These are phyloP conservation scores for Acleris holmiana DNA, from an alignment of 2,888 invertebrate genomes.

Conservation along the genomic window DNA sequence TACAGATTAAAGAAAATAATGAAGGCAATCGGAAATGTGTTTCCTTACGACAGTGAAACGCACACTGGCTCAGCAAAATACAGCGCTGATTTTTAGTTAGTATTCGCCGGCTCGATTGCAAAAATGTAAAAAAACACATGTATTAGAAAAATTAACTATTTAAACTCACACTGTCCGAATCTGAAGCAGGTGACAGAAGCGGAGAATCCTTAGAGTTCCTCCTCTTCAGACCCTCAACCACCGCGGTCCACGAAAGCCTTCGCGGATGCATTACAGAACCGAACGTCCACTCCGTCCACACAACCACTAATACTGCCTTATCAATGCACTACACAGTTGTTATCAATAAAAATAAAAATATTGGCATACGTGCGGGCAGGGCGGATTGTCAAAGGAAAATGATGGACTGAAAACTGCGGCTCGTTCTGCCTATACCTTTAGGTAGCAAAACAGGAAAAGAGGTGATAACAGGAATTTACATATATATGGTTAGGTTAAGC, in stretches of 20 bases:
- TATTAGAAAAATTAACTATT: too few relatives aligned
- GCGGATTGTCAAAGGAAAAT: slow-evolving; percentile 76
- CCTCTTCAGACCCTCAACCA: slow-evolving; percentile 62
- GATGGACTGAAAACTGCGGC: slow-evolving; percentile 60
- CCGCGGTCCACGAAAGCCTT: slow-evolving; percentile 58
- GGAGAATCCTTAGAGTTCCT: slow-evolving; percentile 57
- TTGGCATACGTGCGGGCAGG: slow-evolving; percentile 63
- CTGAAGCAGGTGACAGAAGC: slow-evolving; percentile 51
- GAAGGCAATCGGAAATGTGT: too few relatives aligned
- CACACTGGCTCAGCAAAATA: too few relatives aligned
- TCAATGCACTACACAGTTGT: slow-evolving; percentile 29
- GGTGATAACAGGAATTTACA: slow-evolving; percentile 65
- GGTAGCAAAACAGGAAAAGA: slow-evolving; percentile 69
- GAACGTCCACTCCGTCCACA: slow-evolving; percentile 26
- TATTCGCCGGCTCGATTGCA: too few relatives aligned
- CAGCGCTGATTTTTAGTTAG: too few relatives aligned
- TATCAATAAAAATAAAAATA: slow-evolving; percentile 31
- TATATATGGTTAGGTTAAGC: slow-evolving; percentile 34
- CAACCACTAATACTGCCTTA: slow-evolving; percentile 27
- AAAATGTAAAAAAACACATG: too few relatives aligned
- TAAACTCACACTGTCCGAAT: slow-evolving; percentile 49
- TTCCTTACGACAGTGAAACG: too few relatives aligned
- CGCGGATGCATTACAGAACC: slow-evolving; percentile 48
- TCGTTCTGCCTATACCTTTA: slow-evolving; percentile 48
- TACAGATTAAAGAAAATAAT: too few relatives aligned